Conservation (phyloP, 2,888 invertebrate species). For the Steromphala cineraria region DNA sequence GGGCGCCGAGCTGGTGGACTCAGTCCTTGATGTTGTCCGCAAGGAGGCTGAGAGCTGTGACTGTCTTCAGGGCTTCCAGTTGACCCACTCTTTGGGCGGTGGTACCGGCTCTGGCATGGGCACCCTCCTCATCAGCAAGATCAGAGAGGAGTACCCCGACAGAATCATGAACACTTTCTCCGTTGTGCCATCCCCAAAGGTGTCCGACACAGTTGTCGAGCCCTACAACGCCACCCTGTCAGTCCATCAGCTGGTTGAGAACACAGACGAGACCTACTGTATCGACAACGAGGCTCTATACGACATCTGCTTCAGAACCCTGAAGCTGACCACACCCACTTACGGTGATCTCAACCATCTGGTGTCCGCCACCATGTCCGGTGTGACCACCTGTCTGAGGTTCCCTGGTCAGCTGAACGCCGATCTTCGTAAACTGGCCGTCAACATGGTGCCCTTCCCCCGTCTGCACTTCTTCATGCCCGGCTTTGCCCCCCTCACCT, state of each 20-base stretch:
- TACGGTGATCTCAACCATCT: slow-evolving; percentile 74
- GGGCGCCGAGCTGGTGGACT: slow-evolving; percentile 81
- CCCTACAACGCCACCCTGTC: slow-evolving; percentile 92
- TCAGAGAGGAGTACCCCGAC: slow-evolving; percentile 97
- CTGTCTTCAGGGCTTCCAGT: slow-evolving; percentile 79
- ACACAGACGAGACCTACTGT: slow-evolving; percentile 78
- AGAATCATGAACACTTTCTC: slow-evolving; percentile 98
- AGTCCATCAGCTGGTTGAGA: slow-evolving; percentile 77
- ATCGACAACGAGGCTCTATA: slow-evolving; percentile 79
- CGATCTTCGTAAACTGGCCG: slow-evolving; percentile 82
- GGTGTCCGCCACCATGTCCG: slow-evolving; percentile 77
- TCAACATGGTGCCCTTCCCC: slow-evolving; percentile 97
- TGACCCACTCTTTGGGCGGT: slow-evolving; percentile 83
- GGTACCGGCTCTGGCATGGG: slow-evolving; percentile 92
- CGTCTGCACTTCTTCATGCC: slow-evolving; percentile 93
- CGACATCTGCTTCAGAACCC: slow-evolving; percentile 79
- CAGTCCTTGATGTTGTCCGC: slow-evolving; percentile 78
- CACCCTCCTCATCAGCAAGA: slow-evolving; percentile 92
- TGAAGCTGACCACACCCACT: slow-evolving; percentile 76
- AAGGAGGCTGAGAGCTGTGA: too few relatives aligned
- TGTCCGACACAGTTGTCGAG: slow-evolving; percentile 83
- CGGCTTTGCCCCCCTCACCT: slow-evolving; percentile 91
- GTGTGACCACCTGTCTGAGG: slow-evolving; percentile 77
- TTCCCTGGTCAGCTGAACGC: slow-evolving; percentile 86
- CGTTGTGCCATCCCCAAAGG: slow-evolving; percentile 89